Evolutionary conservation across 2,888 invertebrate species (phyloP).

Genomic region (Lagria hirta): DNA sequence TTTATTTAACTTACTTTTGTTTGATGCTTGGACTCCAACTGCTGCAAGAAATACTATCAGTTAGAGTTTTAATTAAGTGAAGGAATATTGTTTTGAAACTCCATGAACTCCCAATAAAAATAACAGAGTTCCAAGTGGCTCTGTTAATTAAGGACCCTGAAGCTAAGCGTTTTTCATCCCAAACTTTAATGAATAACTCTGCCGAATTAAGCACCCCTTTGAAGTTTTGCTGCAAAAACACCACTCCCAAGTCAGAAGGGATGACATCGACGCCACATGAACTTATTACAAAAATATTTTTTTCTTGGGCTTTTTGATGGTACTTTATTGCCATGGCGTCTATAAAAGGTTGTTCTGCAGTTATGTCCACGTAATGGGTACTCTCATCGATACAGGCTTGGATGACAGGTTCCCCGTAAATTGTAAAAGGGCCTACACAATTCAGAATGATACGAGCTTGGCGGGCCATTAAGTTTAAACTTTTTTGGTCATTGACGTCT

Average conservation of each 20-base stretch:
- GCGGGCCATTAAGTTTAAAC: conserved; percentile 77
- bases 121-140: conserved; percentile 87
- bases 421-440: conserved; percentile 87
- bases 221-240: conserved; percentile 76
- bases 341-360: conserved; percentile 78
- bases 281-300: conserved; percentile 80
- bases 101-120: too few relatives aligned
- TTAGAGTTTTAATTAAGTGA: too few relatives aligned
- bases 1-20: too few relatives aligned
- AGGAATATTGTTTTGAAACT: too few relatives aligned
- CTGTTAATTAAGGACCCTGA: conserved; percentile 67
- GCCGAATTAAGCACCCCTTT: conserved; percentile 77
- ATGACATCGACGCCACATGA: conserved; percentile 94
- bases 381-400: conserved; percentile 76
- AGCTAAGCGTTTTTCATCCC: too few relatives aligned
- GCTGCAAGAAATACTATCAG: too few relatives aligned
- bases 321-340: conserved; percentile 69
- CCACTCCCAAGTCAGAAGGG: conserved; percentile 82
- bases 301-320: conserved; percentile 69
- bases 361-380: conserved; percentile 89
- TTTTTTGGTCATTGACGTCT: conserved; percentile 72
- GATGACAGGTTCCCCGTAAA: conserved; percentile 88
- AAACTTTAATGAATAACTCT: conserved; percentile 68
- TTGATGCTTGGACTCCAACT: too few relatives aligned
- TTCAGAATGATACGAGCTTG: conserved; percentile 81